phyloP scores from a whole-genome alignment of 2,113 vertebrate genomes.

The Channa maculata region DNA sequence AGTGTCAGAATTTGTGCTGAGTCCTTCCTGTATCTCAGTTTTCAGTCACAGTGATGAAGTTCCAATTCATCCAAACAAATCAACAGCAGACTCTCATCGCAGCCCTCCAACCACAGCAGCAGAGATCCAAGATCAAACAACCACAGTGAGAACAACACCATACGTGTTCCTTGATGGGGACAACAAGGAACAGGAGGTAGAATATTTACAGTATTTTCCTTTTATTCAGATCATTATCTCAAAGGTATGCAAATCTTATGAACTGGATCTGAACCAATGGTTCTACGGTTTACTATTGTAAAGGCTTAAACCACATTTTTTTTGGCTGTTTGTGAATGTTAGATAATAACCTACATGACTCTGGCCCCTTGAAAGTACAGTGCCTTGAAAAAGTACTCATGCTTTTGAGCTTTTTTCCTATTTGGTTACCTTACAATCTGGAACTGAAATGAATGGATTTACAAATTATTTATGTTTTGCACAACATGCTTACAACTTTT shows the following conservation, averaged over 20 bases:
- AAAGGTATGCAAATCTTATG: neutral
- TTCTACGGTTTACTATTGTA: too few species aligned
- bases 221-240: neutral
- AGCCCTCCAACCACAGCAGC: slow-evolving; percentile 48
- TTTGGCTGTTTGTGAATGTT: too few species aligned
- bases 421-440: too few species aligned
- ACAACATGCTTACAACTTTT: too few species aligned
- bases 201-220: neutral
- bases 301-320: too few species aligned
- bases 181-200: slow-evolving; percentile 26
- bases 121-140: slow-evolving; percentile 38
- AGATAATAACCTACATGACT: too few species aligned
- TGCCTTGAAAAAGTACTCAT: too few species aligned
- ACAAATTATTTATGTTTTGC: too few species aligned
- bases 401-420: too few species aligned
- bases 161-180: slow-evolving; percentile 8
- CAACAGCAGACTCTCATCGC: slow-evolving; percentile 31
- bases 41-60: neutral
- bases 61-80: slow-evolving; percentile 18
- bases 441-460: too few species aligned
- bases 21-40: slow-evolving; percentile 16
- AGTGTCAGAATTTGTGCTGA: neutral
- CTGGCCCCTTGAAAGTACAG: too few species aligned
- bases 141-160: slow-evolving; percentile 17
- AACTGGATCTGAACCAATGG: too few species aligned